phyloP scores from a whole-genome alignment of 2,113 vertebrate species.

The Myotis brandtii region DNA sequence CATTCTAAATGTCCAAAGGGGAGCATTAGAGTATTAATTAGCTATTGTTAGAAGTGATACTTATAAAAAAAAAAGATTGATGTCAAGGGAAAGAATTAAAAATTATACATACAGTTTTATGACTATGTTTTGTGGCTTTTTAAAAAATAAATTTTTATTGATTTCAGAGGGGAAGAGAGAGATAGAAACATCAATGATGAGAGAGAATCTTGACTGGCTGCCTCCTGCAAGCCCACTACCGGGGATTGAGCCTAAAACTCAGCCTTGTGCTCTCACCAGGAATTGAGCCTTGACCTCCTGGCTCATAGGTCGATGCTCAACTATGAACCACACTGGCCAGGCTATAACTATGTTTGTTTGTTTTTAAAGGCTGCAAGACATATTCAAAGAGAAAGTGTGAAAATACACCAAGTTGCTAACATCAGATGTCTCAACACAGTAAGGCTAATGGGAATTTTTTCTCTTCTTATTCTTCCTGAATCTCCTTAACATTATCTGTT shows the following conservation, averaged over 20 bases:
- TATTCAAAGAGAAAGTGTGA: background rate
- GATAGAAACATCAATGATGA: background rate
- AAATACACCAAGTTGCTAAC: background rate
- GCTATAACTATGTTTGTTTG: background rate
- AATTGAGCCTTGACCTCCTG: no score
- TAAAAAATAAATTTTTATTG: no score
- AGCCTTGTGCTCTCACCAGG: no score
- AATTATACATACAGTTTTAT: background rate
- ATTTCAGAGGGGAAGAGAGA: no score
- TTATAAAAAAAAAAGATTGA: background rate
- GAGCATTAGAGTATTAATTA: background rate
- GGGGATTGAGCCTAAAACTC: no score
- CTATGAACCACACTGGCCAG: background rate
- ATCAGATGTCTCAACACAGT: background rate
- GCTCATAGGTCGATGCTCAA: background rate
- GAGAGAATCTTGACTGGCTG: no score
- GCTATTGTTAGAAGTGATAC: background rate
- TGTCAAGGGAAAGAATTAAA: background rate
- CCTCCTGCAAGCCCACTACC: no score
- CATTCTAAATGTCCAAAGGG: background rate
- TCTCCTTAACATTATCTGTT: conserved; percentile 39
- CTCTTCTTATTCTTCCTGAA: conserved; percentile 1
- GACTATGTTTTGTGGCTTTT: background rate
- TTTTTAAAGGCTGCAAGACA: background rate
- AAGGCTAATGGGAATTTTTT: background rate